Conservation (phyloP, 2,113 vertebrate species). For the Gymnocephalus cernua region DNA sequence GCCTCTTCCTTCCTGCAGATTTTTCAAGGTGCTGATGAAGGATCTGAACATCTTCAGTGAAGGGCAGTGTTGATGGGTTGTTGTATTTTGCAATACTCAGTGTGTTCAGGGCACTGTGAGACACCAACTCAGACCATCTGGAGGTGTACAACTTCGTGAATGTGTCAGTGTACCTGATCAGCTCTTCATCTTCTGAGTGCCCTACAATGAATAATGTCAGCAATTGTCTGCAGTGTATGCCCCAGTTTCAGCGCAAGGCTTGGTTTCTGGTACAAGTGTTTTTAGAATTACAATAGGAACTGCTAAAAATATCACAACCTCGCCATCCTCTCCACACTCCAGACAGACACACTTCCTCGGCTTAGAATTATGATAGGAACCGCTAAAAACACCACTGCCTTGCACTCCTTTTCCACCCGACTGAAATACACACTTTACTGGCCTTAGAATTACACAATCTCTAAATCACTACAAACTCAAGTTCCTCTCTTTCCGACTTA, state of each 20-base stretch:
- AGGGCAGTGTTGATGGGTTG: conserved; percentile 39
- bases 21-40: conserved; percentile 24
- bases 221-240: conserved; percentile 36
- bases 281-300: no score
- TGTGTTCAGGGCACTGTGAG: conserved; percentile 36
- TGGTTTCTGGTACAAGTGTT: conserved; percentile 7
- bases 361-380: no score
- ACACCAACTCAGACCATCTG: conserved; percentile 45
- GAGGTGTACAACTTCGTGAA: conserved; percentile 22
- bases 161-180: conserved; percentile 25
- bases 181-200: conserved; percentile 34
- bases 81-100: conserved; percentile 39
- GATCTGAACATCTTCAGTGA: conserved; percentile 37
- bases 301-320: no score
- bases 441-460: no score
- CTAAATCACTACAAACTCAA: no score
- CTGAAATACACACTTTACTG: no score
- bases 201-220: conserved; percentile 41
- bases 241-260: conserved; percentile 52
- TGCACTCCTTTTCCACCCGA: no score
- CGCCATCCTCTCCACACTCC: no score
- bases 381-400: no score
- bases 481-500: no score
- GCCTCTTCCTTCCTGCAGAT: conserved; percentile 16
- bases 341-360: no score